Base-by-base conservation (phyloP, 2,888 invertebrate species). In the Meta bourneti region DNA sequence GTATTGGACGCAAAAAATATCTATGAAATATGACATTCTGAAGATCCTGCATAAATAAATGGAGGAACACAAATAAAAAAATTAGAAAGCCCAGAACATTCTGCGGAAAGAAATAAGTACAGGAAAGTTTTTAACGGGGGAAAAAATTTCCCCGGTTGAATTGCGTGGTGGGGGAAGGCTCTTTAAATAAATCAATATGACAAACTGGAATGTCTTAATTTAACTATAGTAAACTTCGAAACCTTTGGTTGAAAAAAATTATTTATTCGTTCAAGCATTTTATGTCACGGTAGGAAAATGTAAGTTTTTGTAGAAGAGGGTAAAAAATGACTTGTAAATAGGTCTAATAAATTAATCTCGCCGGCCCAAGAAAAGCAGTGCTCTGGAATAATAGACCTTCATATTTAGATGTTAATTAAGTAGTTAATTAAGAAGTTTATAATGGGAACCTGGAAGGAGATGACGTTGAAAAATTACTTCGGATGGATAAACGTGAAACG, bases 201-300 rank as follows among this genome's bases (percentile, higher is more conserved):
- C 88, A 81, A 88, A 88, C 81, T 88, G 74, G 81, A 81, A 80
- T 88, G 80, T 74, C 88, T 88, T 88, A 88, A 88, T 88, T 81
- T 88, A 74, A 88, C 84, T 84, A 84, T 75, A 84, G 84, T 84
- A 84, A 84, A 84, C 84, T 84, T 75, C 74, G 75, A 84, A 75
- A 16, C 20, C 13, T 75, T 75, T 54, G 11, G 9, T 16, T 19
- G 71, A 34, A 34, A 34, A 19, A 54, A 48, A 19, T 52, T 84
- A 84, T 84, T 84, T 84, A 84, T 84, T 75, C 75, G 54, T 54
- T 75, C 54, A 61, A 75, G 75, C 48, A 54, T 54, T 75, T 75
- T 84, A 19, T 75, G 52, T 75, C 75, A 20, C 52, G 20, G 34
- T 34, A 34, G 34, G 34, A 34, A 34, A 34, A 34, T 34, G 34